Evolutionary conservation across 2,888 invertebrate genomes (phyloP).

Genomic region (Steinernema hermaphroditum): DNA sequence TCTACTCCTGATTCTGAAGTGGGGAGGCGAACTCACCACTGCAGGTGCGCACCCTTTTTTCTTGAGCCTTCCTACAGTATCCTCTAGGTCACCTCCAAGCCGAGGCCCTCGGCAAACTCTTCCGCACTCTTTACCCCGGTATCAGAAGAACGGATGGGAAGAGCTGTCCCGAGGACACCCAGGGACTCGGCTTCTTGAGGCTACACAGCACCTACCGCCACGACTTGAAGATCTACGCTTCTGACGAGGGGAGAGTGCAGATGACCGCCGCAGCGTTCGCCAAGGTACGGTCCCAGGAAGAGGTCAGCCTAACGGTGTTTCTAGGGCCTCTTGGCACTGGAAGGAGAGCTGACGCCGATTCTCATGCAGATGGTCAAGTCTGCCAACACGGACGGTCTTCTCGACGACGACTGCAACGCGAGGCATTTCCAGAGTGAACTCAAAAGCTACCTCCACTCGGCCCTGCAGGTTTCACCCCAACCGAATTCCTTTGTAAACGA

Average conservation of each 20-base stretch:
- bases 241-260: slow-evolving; percentile 97
- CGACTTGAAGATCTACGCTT: slow-evolving; percentile 98
- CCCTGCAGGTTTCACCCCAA: slow-evolving; percentile 57
- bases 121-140: slow-evolving; percentile 95
- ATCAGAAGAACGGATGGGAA: slow-evolving; percentile 64
- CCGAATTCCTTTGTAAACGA: too few relatives aligned
- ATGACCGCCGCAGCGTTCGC: slow-evolving; percentile 99
- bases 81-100: slow-evolving; percentile 57
- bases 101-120: slow-evolving; percentile 79
- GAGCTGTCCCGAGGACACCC: slow-evolving; percentile 62
- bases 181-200: slow-evolving; percentile 86
- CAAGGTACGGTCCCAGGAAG: slow-evolving; percentile 71
- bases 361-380: slow-evolving; percentile 98
- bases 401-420: slow-evolving; percentile 92
- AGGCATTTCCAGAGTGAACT: slow-evolving; percentile 63
- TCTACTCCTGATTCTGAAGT: slow-evolving; percentile 92
- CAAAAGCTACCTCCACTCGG: slow-evolving; percentile 63
- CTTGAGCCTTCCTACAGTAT: too few relatives aligned
- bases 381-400: slow-evolving; percentile 83
- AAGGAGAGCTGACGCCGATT: slow-evolving; percentile 97
- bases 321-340: slow-evolving; percentile 85
- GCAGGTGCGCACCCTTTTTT: slow-evolving; percentile 76
- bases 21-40: slow-evolving; percentile 98
- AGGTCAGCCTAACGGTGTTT: slow-evolving; percentile 21
- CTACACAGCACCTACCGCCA: slow-evolving; percentile 97